Conservation (phyloP, 2,797 vertebrate species). For the Sarcophilus harrisii region DNA sequence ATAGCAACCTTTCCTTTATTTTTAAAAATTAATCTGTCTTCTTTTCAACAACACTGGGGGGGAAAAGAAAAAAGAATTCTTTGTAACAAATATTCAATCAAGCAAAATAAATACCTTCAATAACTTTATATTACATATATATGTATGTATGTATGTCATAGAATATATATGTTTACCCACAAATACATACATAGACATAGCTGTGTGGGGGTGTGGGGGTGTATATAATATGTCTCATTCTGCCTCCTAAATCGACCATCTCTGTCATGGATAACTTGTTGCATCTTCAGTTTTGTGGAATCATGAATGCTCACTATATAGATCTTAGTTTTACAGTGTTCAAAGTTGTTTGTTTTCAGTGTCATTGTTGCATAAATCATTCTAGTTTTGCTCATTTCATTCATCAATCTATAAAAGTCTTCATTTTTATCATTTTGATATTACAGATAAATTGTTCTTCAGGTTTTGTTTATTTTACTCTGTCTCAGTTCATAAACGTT, state of each 20-base stretch:
- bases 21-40: background rate
- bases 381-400: background rate
- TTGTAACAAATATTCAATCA: background rate
- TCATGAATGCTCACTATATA: background rate
- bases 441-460: background rate
- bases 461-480: background rate
- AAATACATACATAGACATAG: background rate
- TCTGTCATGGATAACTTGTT: background rate
- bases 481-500: background rate
- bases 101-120: background rate
- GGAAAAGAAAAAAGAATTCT: background rate
- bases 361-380: background rate
- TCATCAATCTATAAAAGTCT: background rate
- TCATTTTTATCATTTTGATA: background rate
- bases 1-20: background rate
- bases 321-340: background rate
- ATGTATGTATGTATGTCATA: background rate
- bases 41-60: background rate
- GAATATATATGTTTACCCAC: background rate
- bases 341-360: too few relatives aligned
- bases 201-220: background rate
- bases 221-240: background rate
- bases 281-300: background rate
- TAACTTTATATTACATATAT: background rate
- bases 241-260: background rate